These are phyloP conservation scores for Eristalis intricaria DNA, from an alignment of 2,888 invertebrate species.

Conservation along the genomic window DNA sequence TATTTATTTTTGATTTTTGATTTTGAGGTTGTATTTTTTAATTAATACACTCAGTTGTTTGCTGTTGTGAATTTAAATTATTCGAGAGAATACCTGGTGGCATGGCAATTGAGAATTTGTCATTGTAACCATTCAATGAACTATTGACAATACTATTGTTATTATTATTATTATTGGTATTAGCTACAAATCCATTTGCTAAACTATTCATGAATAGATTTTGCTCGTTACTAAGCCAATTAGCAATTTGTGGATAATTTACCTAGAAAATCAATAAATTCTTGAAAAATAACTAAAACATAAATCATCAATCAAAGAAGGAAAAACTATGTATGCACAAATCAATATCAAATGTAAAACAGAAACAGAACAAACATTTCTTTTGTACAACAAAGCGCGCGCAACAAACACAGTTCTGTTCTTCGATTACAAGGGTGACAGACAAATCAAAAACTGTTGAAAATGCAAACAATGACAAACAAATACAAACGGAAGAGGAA, in stretches of 20 bases:
- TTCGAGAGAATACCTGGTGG: slow-evolving; percentile 77
- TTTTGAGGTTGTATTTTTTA: slow-evolving; percentile 67
- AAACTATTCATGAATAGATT: slow-evolving; percentile 77
- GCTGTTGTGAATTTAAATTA: slow-evolving; percentile 75
- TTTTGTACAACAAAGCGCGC: slow-evolving; percentile 54
- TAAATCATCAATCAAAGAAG: slow-evolving; percentile 27
- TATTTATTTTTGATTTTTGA: slow-evolving; percentile 11
- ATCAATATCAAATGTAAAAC: background rate
- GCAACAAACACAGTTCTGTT: slow-evolving; percentile 50
- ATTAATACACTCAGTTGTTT: slow-evolving; percentile 77
- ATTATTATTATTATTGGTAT: slow-evolving; percentile 75
- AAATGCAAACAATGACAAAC: background rate
- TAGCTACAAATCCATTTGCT: slow-evolving; percentile 76
- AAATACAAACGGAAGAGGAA: background rate
- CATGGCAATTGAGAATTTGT: slow-evolving; percentile 76
- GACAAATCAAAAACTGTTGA: background rate
- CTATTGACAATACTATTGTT: slow-evolving; percentile 73
- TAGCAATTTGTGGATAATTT: slow-evolving; percentile 76
- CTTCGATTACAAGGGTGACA: background rate
- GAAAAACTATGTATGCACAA: slow-evolving; percentile 3
- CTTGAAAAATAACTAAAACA: slow-evolving; percentile 25
- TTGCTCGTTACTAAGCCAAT: slow-evolving; percentile 76
- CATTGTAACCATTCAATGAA: slow-evolving; percentile 69
- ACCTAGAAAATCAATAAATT: slow-evolving; percentile 73
- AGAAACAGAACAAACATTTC: slow-evolving; percentile 35